Evolutionary conservation across 2,888 invertebrate species (phyloP).

Genomic region (Tipula unca): DNA sequence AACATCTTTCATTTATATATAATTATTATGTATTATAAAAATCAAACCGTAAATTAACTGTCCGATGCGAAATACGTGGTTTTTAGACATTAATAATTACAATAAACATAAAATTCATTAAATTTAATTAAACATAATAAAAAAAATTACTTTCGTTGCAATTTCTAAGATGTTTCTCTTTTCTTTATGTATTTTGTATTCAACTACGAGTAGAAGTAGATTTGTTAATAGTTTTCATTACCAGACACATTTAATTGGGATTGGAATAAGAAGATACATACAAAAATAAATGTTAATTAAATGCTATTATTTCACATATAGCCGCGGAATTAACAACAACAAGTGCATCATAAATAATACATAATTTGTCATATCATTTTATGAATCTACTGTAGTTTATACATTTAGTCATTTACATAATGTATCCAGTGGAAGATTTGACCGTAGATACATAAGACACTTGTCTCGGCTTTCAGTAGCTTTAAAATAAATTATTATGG

Average conservation of each 20-base stretch:
- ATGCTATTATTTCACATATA: neutral
- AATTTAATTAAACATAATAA: neutral
- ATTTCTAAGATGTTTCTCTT: conserved; percentile 14
- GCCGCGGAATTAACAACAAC: neutral
- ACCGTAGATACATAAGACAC: too few species aligned
- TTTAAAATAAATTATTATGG: too few species aligned
- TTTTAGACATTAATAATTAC: neutral
- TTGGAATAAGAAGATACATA: too few species aligned
- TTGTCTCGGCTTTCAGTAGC: too few species aligned
- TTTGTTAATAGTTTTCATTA: neutral
- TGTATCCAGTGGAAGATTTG: too few species aligned
- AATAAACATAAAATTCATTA: neutral
- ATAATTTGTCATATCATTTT: too few species aligned
- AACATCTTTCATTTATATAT: neutral
- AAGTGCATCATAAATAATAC: neutral
- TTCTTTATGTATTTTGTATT: neutral
- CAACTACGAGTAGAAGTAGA: too few species aligned
- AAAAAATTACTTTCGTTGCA: neutral
- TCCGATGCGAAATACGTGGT: neutral
- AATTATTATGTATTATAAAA: neutral
- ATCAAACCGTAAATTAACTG: conserved; percentile 8
- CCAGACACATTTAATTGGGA: neutral
- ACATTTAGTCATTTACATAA: too few species aligned
- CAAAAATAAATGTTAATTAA: too few species aligned
- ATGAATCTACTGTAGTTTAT: too few species aligned